These are phyloP conservation scores for Pseudolaguvia tuberculata DNA, from an alignment of 2,113 vertebrate genomes.

Conservation along the genomic window DNA sequence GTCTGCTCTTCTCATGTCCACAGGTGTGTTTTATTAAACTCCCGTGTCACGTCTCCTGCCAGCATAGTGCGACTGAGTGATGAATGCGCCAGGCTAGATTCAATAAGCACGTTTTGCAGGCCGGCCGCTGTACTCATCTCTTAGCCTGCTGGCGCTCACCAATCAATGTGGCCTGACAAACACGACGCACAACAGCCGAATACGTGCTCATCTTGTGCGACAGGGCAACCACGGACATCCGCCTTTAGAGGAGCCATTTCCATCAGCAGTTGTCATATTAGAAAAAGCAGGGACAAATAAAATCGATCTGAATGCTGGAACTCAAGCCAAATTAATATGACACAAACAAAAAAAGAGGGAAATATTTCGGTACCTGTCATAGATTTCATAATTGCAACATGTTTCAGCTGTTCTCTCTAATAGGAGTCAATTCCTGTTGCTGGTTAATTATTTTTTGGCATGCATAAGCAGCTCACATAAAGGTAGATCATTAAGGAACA, in stretches of 20 bases:
- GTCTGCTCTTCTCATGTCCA: constrained; percentile 35
- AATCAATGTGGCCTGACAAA: constrained; percentile 55
- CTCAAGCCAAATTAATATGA: background rate
- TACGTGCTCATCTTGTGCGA: constrained; percentile 29
- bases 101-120: constrained; percentile 57
- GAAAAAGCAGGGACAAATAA: background rate
- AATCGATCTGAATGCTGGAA: constrained; percentile 3
- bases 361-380: background rate
- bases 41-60: constrained; percentile 49
- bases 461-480: background rate
- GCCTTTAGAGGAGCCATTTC: constrained; percentile 9
- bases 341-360: background rate
- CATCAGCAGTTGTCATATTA: constrained; percentile 10
- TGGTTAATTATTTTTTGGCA: background rate
- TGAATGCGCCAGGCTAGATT: constrained; percentile 62
- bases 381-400: background rate
- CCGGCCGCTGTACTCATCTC: constrained; percentile 5
- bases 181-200: constrained; percentile 40
- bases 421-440: background rate
- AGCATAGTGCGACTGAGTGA: constrained; percentile 56
- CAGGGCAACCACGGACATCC: constrained; percentile 18
- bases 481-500: background rate
- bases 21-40: constrained; percentile 62
- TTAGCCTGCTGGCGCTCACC: constrained; percentile 33
- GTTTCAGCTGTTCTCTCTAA: background rate